Evolutionary conservation across 2,888 invertebrate genomes (phyloP), one percentile per base, ranked within the genome.

Genomic region (Acleris literana): DNA sequence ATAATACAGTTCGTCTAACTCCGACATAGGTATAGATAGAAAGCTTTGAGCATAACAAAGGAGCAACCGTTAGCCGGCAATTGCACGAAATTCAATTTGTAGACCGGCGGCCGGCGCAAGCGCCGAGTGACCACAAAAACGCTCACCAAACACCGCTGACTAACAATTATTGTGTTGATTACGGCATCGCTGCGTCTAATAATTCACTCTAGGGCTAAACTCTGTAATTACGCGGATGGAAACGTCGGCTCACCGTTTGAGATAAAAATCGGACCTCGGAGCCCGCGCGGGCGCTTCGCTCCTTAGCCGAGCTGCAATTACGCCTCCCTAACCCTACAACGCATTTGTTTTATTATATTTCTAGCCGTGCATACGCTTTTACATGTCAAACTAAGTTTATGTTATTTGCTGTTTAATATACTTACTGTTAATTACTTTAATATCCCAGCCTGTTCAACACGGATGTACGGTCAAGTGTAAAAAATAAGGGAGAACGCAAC

Each of bases 181-280:
- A 88, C 89, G 82, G 83, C 82, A 80, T 81, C 78, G 82, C 80
- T 83, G 82, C 81, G 82, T 86, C 87, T 91, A 91, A 92, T 92
- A 91, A 91, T 92, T 92, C 91, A 91, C 90, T 90, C 84, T 81
- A 84, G 81, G 78, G 82, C 86, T 90, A 90, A 92, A 90, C 87
- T 91, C 87, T 88, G 88, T 92, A 90, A 92, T 92, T 92, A 92
- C 86, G 84, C 72, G 84, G 85, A 86, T 87, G 85, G 89, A 87
- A 88, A 85, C 83, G 87, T 82, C 88, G 87, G 90, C 88, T 87
- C 85, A 87, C 87, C 86, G 90, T 89, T 90, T 86, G 87, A 88
- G 91, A 91, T 91, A 89, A 85, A 88, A 90, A 91, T 90, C 90
- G 78, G 82, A 78, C 79, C 71, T 74, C 64, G 68, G 67, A 69